Evolutionary conservation across 2,888 invertebrate genomes (phyloP).

Genomic region (Cheilosia scutellata): DNA sequence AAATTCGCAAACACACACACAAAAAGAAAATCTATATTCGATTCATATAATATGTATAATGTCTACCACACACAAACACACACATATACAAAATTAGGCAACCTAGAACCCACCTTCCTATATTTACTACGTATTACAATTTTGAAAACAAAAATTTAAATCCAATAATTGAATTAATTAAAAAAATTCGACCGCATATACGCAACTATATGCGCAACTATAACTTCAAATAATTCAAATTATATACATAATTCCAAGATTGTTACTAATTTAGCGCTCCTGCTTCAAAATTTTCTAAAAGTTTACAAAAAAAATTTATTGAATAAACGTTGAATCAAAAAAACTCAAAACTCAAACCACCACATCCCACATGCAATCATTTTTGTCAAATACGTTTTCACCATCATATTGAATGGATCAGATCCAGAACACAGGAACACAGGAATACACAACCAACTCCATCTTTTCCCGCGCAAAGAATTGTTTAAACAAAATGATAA

Average conservation of each 20-base stretch:
- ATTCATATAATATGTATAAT: constrained; percentile 1
- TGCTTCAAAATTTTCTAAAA: constrained; percentile 7
- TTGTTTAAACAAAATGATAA: not conserved
- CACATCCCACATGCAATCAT: not conserved
- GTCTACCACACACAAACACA: not conserved
- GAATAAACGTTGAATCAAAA: not conserved
- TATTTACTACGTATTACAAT: constrained; percentile 4
- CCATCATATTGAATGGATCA: not conserved
- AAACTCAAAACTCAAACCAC: not conserved
- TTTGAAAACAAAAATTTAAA: not conserved
- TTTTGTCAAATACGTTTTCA: not conserved
- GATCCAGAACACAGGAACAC: not conserved
- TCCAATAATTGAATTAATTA: not conserved
- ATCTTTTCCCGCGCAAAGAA: not conserved
- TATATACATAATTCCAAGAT: constrained; percentile 7
- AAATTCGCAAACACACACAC: not conserved
- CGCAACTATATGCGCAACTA: not conserved
- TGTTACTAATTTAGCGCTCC: constrained; percentile 40
- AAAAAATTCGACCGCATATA: constrained; percentile 12
- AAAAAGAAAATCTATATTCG: constrained; percentile 7
- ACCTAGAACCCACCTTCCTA: constrained; percentile 18
- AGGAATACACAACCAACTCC: not conserved
- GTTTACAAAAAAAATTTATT: not conserved
- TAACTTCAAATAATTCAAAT: constrained; percentile 4
- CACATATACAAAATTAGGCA: not conserved